These are phyloP conservation scores for Cyanistes caeruleus DNA, from an alignment of 2,113 vertebrate species.

Conservation along the genomic window DNA sequence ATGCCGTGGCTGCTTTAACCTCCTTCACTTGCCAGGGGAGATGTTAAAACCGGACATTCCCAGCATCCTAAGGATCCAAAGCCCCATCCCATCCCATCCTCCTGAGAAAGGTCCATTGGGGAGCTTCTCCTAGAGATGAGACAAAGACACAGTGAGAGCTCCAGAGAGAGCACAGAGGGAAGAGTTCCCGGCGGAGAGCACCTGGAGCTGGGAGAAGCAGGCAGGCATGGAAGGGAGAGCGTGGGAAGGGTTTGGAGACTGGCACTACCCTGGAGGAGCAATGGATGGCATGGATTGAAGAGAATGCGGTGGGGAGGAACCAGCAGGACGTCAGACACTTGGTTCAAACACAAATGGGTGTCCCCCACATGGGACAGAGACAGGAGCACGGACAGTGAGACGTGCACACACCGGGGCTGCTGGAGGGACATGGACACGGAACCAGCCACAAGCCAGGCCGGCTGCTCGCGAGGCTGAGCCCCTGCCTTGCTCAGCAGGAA, in stretches of 20 bases:
- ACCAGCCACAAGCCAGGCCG: not conserved
- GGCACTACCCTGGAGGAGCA: constrained; percentile 29
- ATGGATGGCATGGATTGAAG: not conserved
- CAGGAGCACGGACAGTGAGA: not conserved
- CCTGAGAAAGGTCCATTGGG: not conserved
- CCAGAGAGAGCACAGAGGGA: not conserved
- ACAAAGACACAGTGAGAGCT: constrained; percentile 7
- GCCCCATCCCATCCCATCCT: not conserved
- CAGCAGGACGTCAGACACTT: not conserved
- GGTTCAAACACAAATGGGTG: accelerated
- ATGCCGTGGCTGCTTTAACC: not conserved
- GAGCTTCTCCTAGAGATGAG: constrained; percentile 13
- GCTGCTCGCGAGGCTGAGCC: not conserved
- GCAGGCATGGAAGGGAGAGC: not conserved
- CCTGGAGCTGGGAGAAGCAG: constrained; percentile 39
- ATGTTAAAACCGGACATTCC: not conserved
- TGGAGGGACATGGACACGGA: not conserved
- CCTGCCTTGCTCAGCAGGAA: not conserved
- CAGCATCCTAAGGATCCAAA: not conserved
- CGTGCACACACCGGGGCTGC: not conserved
- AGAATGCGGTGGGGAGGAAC: not conserved
- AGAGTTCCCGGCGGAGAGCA: not conserved
- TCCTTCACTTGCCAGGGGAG: not conserved
- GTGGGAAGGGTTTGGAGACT: not conserved
- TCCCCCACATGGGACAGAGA: not conserved